Conservation (phyloP, 2,113 vertebrate genomes). For the Eubucco bourcierii region DNA sequence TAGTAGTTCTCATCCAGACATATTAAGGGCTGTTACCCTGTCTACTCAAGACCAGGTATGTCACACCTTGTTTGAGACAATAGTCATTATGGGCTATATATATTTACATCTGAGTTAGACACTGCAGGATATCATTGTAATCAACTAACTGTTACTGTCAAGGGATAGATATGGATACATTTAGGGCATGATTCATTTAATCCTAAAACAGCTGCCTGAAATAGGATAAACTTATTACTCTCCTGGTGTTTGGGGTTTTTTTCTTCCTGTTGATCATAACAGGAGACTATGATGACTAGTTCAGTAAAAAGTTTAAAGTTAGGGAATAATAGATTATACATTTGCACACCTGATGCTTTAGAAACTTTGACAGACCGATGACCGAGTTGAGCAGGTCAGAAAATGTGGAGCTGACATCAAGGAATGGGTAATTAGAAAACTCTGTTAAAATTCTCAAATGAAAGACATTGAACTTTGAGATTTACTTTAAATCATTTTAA, state of each 20-base stretch:
- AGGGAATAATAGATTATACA: not conserved
- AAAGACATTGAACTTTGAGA: not conserved
- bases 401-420: not conserved
- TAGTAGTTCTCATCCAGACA: too few species aligned
- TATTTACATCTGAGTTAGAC: not conserved
- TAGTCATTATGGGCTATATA: not conserved
- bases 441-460: not conserved
- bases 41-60: too few species aligned
- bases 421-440: not conserved
- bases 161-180: not conserved
- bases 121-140: not conserved
- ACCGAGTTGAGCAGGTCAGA: not conserved
- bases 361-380: not conserved
- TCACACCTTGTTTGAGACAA: too few species aligned
- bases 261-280: not conserved
- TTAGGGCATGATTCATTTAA: not conserved
- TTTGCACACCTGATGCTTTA: not conserved
- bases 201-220: not conserved
- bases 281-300: not conserved
- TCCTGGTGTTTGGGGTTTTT: not conserved
- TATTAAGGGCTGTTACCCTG: too few species aligned
- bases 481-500: not conserved
- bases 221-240: not conserved
- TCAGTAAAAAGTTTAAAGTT: not conserved
- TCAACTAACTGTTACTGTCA: not conserved